Percentiles rank a stretch among this genome's conserved stretches.
Conservation (phyloP, 1,140 invertebrate species). For the Maconellicoccus hirsutus region DNA sequence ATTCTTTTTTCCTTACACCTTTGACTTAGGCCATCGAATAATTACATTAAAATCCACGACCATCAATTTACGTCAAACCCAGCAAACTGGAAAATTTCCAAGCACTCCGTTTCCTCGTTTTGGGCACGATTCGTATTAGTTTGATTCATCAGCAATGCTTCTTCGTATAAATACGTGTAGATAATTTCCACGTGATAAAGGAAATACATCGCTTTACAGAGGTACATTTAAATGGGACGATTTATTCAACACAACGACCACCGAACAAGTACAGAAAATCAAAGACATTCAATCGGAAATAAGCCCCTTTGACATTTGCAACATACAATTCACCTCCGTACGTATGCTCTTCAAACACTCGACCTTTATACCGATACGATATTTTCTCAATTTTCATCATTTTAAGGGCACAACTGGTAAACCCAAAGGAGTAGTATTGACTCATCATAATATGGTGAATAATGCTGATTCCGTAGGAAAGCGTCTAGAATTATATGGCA, state of each 20-base stretch:
- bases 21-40: too few species aligned
- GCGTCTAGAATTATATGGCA: constrained; percentile 26
- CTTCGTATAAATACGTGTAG: too few species aligned
- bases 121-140: too few species aligned
- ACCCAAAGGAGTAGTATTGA: constrained; percentile 76
- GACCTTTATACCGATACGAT: too few species aligned
- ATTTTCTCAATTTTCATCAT: neutral
- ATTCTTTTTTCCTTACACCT: too few species aligned
- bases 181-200: too few species aligned
- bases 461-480: constrained; percentile 48
- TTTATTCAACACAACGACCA: neutral
- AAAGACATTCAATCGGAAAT: constrained; percentile 34
- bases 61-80: too few species aligned
- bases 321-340: constrained; percentile 82
- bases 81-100: too few species aligned
- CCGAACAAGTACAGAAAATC: neutral
- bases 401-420: constrained; percentile 65
- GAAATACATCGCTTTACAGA: neutral
- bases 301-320: constrained; percentile 52
- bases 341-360: constrained; percentile 36
- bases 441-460: constrained; percentile 74
- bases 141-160: too few species aligned
- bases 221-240: neutral
- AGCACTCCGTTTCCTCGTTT: too few species aligned
- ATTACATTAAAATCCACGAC: too few species aligned